phyloP scores from a whole-genome alignment of 2,888 invertebrate species.

The Catotricha subobsoleta region DNA sequence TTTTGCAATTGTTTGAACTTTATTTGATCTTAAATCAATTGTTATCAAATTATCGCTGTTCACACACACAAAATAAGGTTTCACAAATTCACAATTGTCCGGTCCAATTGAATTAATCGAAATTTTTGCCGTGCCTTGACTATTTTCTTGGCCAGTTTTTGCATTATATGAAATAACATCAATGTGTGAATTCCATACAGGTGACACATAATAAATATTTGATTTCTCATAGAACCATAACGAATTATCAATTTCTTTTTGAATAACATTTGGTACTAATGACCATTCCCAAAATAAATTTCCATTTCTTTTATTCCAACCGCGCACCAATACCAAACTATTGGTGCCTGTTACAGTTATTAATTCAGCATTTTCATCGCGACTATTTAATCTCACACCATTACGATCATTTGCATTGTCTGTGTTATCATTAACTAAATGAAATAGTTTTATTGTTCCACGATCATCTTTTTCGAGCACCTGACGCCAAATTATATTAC shows the following conservation, averaged over 20 bases:
- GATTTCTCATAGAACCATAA: conserved; percentile 42
- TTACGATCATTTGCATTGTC: conserved; percentile 19
- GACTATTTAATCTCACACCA: conserved; percentile 10
- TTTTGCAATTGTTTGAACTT: not conserved
- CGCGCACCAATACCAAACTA: conserved; percentile 54
- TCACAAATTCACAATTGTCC: conserved; percentile 42
- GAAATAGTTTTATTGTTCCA: conserved; percentile 47
- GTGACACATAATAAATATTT: conserved; percentile 41
- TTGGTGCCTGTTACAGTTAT: conserved; percentile 57
- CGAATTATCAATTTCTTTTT: conserved; percentile 29
- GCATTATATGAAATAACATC: conserved; percentile 46
- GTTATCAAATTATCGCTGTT: conserved; percentile 40
- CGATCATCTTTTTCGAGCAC: conserved; percentile 47
- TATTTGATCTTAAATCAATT: conserved; percentile 35
- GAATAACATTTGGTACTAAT: conserved; percentile 24
- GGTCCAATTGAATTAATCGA: conserved; percentile 43
- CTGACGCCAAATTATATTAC: conserved; percentile 54
- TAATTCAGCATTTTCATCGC: conserved; percentile 34
- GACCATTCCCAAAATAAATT: conserved; percentile 62
- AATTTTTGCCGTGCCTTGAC: conserved; percentile 36
- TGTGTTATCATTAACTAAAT: conserved; percentile 28
- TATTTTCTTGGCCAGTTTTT: conserved; percentile 36
- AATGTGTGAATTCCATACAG: conserved; percentile 38
- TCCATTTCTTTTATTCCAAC: conserved; percentile 60
- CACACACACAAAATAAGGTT: conserved; percentile 46